Evolutionary conservation across 1,140 invertebrate genomes (phyloP).

Genomic region (Paralvinella palmiformis): DNA sequence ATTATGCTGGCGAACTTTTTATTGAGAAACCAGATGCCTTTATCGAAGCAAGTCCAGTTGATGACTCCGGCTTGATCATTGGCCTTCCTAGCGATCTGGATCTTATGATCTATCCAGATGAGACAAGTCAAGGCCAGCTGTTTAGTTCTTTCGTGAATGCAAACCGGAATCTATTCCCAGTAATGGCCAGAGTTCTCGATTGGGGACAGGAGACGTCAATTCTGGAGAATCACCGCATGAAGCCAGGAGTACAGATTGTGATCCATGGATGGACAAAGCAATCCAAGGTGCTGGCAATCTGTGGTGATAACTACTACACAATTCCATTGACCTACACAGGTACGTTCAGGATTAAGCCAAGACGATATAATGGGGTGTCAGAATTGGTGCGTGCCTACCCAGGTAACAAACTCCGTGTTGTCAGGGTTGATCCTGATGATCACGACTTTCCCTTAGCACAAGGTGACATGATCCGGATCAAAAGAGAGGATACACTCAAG

Average conservation of each 20-base stretch:
- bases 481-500: neutral
- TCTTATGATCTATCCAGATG: neutral
- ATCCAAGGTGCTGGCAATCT: slow-evolving; percentile 11
- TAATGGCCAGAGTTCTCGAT: slow-evolving; percentile 8
- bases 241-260: slow-evolving; percentile 12
- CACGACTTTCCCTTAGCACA: neutral
- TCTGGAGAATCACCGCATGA: slow-evolving; percentile 15
- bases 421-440: neutral
- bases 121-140: slow-evolving; percentile 2
- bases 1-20: slow-evolving; percentile 8
- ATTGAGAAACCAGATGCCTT: slow-evolving; percentile 9
- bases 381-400: slow-evolving; percentile 5
- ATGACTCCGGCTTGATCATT: slow-evolving; percentile 1
- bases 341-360: slow-evolving; percentile 8
- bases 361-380: slow-evolving; percentile 5
- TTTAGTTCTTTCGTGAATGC: slow-evolving; percentile 16
- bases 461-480: slow-evolving; percentile 7
- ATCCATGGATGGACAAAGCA: slow-evolving; percentile 19
- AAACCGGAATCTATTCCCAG: slow-evolving; percentile 13
- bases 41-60: slow-evolving; percentile 2
- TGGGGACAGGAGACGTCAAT: slow-evolving; percentile 16
- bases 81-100: slow-evolving; percentile 6
- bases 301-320: slow-evolving; percentile 2
- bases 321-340: slow-evolving; percentile 18
- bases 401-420: neutral